A percentile compares a stretch with the other conserved stretches of the same genome.
These are phyloP conservation scores for Clamator glandarius DNA, from an alignment of 2,797 vertebrate genomes.

Conservation along the genomic window DNA sequence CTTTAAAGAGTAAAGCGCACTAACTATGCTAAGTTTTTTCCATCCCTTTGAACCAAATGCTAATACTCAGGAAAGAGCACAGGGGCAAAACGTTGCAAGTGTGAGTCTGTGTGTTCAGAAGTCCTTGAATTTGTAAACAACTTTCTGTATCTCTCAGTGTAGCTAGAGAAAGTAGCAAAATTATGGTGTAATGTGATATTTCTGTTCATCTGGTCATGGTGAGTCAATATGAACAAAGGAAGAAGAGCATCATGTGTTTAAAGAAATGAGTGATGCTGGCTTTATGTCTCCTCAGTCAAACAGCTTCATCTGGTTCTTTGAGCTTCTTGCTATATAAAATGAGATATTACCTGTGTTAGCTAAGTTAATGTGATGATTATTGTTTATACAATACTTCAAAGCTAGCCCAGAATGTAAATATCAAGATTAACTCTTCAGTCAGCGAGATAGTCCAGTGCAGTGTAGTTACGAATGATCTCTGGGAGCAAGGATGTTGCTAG, in stretches of 20 bases:
- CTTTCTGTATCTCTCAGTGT: background rate
- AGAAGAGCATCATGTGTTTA: conserved; percentile 61
- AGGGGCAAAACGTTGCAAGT: background rate
- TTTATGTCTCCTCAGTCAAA: conserved; percentile 53
- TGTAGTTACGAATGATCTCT: background rate
- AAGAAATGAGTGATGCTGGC: conserved; percentile 55
- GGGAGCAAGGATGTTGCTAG: background rate
- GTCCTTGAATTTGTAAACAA: background rate
- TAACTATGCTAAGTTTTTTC: background rate
- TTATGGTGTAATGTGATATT: background rate
- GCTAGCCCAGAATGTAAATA: background rate
- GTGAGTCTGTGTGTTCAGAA: background rate
- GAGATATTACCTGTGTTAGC: conserved; percentile 42
- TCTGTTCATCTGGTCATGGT: conserved; percentile 34
- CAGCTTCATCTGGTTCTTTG: conserved; percentile 64
- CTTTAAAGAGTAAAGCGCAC: background rate
- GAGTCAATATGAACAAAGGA: conserved; percentile 56
- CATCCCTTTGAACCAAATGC: background rate
- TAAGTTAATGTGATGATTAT: conserved; percentile 19
- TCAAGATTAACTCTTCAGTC: background rate
- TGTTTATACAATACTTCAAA: conserved; percentile 49
- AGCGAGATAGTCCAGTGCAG: background rate
- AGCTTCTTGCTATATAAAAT: conserved; percentile 42
- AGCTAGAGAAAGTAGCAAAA: conserved; percentile 34
- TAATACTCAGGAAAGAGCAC: background rate